Base-by-base conservation (phyloP, 2,888 invertebrate species). In the Himalopsyche tibetana region DNA sequence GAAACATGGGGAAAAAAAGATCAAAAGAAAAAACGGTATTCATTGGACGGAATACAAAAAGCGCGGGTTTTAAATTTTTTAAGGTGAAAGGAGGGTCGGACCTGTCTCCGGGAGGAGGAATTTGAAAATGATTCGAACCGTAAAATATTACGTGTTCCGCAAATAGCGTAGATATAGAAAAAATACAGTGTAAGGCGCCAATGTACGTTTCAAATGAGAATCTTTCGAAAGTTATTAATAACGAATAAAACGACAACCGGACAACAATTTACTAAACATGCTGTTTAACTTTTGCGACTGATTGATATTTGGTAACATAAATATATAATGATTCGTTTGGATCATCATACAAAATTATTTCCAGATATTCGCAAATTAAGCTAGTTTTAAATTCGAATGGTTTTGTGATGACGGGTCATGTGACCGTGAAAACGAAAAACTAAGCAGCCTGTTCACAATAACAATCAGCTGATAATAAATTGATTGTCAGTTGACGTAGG, bases 1-100 rank as follows among this genome's bases (percentile, higher is more conserved):
- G 74, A 74, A 74, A 74, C 19, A 74, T 38, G 74, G 74, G 4
- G 28, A 28, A 74, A 74, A 74, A 74, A 74, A 74, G 82, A 82
- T 82, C 82, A 82, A 82, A 82, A 82, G 82, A 82, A 82, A 55
- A 74, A 74, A 12, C 28, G 55, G 80, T 45, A 82, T 82, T 38
- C 55, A 55, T 55, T 28, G 55, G 45, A 55, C 36, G 82, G 55
- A 55, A 82, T 55, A 55, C 51, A 38, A 38, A 55, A 55, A 82
- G 55, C 51, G 45, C 36, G 28, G 55, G 55, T 80, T 80, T 80
- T 80, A 80, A 80, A 80, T 80, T 80, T 28, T 80, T 80, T 42
- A 80, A 51, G 51, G 80, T 45, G 42, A 80, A 80, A 80, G 28
- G 74, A 74, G 74, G 74, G 74, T 74, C 63, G 28, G 38, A 74